Evolutionary conservation across 1,140 invertebrate genomes (phyloP).

Genomic region (Halesus radiatus): DNA sequence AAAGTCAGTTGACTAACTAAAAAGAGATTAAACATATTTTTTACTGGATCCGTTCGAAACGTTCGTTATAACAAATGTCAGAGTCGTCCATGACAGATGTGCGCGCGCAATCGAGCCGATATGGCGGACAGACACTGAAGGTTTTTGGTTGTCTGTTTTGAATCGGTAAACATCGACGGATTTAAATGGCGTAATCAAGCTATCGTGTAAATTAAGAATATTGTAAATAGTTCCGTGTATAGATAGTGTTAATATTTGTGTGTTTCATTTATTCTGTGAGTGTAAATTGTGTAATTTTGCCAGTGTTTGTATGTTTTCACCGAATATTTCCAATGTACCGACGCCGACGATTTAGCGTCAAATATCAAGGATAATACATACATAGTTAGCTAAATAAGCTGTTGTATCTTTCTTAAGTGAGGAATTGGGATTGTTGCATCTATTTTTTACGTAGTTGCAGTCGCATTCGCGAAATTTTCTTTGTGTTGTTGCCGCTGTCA

Average conservation of each 20-base stretch:
- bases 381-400: constrained; percentile 35
- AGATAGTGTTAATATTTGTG: constrained; percentile 72
- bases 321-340: constrained; percentile 59
- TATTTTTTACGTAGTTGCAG: constrained; percentile 41
- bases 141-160: constrained; percentile 69
- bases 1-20: too few species aligned
- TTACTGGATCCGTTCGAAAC: neutral
- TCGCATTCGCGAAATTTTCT: constrained; percentile 45
- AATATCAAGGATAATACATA: constrained; percentile 44
- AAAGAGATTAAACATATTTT: too few species aligned
- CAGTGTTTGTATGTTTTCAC: constrained; percentile 68
- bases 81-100: constrained; percentile 50
- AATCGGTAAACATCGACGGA: constrained; percentile 70
- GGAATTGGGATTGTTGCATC: constrained; percentile 19
- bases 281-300: constrained; percentile 71
- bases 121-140: constrained; percentile 70
- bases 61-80: constrained; percentile 26
- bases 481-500: constrained; percentile 54
- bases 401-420: constrained; percentile 31
- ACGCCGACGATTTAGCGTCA: constrained; percentile 62
- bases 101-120: constrained; percentile 59
- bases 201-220: constrained; percentile 70
- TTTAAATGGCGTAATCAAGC: constrained; percentile 70
- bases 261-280: constrained; percentile 63
- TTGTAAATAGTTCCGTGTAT: constrained; percentile 72